Base-by-base conservation (phyloP, 2,113 vertebrate species). In the Perca flavescens region DNA sequence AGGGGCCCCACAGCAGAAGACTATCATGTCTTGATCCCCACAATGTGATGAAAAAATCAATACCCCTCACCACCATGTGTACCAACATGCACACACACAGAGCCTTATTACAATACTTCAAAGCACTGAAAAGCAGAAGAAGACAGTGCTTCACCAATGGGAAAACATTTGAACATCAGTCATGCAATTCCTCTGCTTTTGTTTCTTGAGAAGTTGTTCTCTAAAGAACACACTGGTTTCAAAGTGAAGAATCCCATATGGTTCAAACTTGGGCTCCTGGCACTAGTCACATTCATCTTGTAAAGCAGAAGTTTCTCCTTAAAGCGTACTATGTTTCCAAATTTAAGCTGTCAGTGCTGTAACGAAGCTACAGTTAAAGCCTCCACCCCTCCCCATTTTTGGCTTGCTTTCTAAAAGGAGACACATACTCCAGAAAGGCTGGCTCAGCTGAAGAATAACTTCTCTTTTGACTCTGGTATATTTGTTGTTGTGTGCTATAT, bases 91-190 rank as follows among this genome's bases (percentile, higher is more conserved):
- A 25, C 69, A 70, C 65, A 70, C 65, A 63, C 54, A 58, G 19
- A 63, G 68, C 64, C 54, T 82, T 74, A 81, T 79, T 77, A 70
- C 71, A 61, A 47, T 28, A 83, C 82, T 87, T 88, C 65, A 87
- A 74, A 90, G 68, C 70, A 28, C 5, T 47, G 56, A 74, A 80
- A 67, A 71, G 77, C 69, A 72, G 64, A 64, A 40, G 64, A 73
- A 68, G 66, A 77, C 79, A 25, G 70, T 9, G 61, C 21, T 53
- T 70, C 58, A 67, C 80, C 16, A n/a, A 69, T 65, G 74, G 73
- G 68, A 84, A 83, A 90, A 75, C 78, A 86, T 69, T 84, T 71
- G 21, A 82, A 74, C 83, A 83, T 80, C 82, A 80, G 64, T 84
- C 73, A 15, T 67, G 64, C 52, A 67, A 28, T 78, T 89, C 69